Evolutionary conservation across 1,140 invertebrate species (phyloP).

Genomic region (Caerostris darwini): DNA sequence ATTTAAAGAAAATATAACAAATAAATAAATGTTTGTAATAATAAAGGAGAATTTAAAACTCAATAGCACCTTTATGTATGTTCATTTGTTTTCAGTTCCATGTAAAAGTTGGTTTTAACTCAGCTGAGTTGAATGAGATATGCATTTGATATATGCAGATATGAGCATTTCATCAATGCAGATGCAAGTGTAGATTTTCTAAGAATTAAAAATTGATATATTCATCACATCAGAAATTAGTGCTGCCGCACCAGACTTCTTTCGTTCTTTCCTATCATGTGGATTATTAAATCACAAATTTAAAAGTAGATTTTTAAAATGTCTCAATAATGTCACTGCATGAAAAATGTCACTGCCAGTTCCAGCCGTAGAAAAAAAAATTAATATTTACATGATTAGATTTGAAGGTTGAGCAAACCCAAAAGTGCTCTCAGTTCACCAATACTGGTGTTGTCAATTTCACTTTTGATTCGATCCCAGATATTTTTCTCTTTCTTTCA

Average conservation of each 20-base stretch:
- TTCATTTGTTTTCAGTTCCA: no score
- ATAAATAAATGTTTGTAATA: no score
- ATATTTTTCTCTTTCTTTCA: slow-evolving; percentile 10
- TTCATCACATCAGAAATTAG: slow-evolving; percentile 75
- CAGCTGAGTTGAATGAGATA: no score
- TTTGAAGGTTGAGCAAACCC: slow-evolving; percentile 30
- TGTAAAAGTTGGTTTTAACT: no score
- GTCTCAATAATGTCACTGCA: no score
- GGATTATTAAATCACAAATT: slow-evolving; percentile 13
- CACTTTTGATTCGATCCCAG: not conserved
- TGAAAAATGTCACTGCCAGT: not conserved
- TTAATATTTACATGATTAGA: slow-evolving; percentile 41
- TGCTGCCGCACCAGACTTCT: slow-evolving; percentile 55
- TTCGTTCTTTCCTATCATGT: slow-evolving; percentile 13
- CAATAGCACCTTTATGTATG: no score
- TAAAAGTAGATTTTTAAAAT: not conserved
- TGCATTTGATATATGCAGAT: no score
- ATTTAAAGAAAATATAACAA: no score
- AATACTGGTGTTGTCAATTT: slow-evolving; percentile 1
- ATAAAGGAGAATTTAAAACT: no score
- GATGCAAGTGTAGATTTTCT: no score
- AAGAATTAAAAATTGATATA: slow-evolving; percentile 42
- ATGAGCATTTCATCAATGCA: no score
- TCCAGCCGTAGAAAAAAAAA: slow-evolving; percentile 30
- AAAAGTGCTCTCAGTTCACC: not conserved